These are phyloP conservation scores for Carollia perspicillata DNA, from an alignment of 2,113 vertebrate species.

Conservation along the genomic window DNA sequence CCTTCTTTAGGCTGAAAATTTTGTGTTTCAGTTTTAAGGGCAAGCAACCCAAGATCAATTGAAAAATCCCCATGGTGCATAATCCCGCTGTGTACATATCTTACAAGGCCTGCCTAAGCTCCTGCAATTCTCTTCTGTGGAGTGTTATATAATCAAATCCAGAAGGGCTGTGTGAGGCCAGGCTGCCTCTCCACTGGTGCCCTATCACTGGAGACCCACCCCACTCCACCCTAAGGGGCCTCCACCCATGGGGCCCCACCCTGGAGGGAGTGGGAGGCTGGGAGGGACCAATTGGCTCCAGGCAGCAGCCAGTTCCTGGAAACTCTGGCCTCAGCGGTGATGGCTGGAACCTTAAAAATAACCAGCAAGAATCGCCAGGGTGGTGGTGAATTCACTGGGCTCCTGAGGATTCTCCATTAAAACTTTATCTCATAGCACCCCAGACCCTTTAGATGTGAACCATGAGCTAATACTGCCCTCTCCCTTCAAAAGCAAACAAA, in stretches of 20 bases:
- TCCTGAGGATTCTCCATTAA: background rate
- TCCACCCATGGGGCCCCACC: slow-evolving; percentile 72
- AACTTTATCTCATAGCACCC: background rate
- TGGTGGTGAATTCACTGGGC: background rate
- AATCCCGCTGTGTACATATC: background rate
- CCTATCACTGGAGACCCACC: slow-evolving; percentile 65
- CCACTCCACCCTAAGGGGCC: slow-evolving; percentile 58
- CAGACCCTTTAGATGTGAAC: background rate
- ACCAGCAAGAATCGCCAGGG: background rate
- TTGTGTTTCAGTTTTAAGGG: background rate
- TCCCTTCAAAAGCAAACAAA: background rate
- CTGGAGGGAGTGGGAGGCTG: slow-evolving; percentile 60
- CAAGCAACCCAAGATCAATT: background rate
- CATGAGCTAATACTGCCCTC: background rate
- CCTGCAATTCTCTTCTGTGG: background rate
- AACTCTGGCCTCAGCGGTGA: slow-evolving; percentile 63
- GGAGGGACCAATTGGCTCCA: slow-evolving; percentile 51
- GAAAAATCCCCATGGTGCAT: background rate
- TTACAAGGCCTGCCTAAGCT: background rate
- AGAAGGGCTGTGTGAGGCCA: slow-evolving; percentile 65
- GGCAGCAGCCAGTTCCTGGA: slow-evolving; percentile 71
- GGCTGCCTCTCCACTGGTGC: background rate
- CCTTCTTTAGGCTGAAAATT: background rate
- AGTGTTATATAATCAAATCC: slow-evolving; percentile 72
- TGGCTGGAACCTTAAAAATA: slow-evolving; percentile 64